phyloP scores from a whole-genome alignment of 2,888 invertebrate genomes.

The Polydrusus pterygomalis region DNA sequence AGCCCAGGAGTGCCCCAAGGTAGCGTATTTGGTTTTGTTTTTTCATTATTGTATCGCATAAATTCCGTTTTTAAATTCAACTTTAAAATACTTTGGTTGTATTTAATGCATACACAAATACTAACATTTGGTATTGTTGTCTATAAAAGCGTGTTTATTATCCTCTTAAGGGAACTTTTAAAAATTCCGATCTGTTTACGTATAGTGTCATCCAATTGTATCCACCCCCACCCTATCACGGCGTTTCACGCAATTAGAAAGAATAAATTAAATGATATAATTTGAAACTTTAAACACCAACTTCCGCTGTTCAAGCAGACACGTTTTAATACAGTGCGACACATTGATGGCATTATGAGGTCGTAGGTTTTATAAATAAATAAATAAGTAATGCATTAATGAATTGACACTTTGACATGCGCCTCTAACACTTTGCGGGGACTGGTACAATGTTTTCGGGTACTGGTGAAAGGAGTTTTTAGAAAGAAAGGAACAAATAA shows the following conservation, averaged over 20 bases:
- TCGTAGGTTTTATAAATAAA: conserved; percentile 52
- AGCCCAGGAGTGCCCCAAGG: too few species aligned
- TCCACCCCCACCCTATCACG: conserved; percentile 39
- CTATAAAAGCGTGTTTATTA: too few species aligned
- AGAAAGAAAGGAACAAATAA: background rate
- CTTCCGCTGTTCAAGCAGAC: conserved; percentile 64
- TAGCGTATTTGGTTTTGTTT: background rate
- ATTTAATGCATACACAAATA: too few species aligned
- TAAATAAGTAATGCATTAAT: conserved; percentile 38
- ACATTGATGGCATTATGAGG: conserved; percentile 51
- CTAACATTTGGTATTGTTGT: too few species aligned
- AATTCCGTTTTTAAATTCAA: too few species aligned
- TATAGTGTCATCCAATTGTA: conserved; percentile 26
- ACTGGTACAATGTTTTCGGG: background rate
- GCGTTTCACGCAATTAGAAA: conserved; percentile 67
- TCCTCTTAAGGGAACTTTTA: conserved; percentile 1
- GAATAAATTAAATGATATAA: conserved; percentile 71
- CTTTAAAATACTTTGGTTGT: too few species aligned
- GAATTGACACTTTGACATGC: conserved; percentile 44
- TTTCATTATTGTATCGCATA: too few species aligned
- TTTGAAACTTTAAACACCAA: conserved; percentile 69
- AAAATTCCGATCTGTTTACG: conserved; percentile 31
- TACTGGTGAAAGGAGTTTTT: background rate
- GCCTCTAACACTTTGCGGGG: conserved; percentile 14
- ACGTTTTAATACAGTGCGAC: conserved; percentile 49